These are phyloP conservation scores for Platycnemis pennipes DNA, from an alignment of 2,888 invertebrate species.

Conservation along the genomic window DNA sequence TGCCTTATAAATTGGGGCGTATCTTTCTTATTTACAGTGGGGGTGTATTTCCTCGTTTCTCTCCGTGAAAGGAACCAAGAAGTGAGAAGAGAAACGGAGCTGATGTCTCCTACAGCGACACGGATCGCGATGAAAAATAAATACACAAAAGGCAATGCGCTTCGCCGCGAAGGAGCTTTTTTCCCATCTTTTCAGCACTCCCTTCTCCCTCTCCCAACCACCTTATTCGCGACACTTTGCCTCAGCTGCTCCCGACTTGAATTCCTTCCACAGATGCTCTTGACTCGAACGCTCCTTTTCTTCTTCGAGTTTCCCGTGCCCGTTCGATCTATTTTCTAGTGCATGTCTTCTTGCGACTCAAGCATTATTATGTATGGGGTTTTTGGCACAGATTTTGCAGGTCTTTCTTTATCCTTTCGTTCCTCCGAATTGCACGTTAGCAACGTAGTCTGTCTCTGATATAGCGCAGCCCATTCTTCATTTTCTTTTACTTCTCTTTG, in stretches of 20 bases:
- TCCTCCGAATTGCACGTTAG: no score
- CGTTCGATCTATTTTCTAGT: no score
- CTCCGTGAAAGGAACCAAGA: background rate
- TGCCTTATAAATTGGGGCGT: conserved; percentile 28
- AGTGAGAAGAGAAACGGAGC: background rate
- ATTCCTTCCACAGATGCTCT: no score
- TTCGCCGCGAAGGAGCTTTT: background rate
- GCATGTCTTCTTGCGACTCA: no score
- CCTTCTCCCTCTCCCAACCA: background rate
- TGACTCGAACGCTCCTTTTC: no score
- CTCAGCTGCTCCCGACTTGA: background rate
- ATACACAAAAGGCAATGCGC: background rate
- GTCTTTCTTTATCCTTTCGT: no score
- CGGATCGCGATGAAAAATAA: conserved; percentile 14
- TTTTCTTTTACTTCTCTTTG: no score
- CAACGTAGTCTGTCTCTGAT: no score
- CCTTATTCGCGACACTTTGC: background rate
- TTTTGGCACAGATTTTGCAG: no score
- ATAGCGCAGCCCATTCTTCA: no score
- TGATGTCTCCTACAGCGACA: conserved; percentile 8
- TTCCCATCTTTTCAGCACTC: background rate
- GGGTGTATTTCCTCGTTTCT: conserved; percentile 37
- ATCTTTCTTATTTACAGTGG: conserved; percentile 35
- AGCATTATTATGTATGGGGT: no score
- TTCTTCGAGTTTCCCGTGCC: no score